phyloP scores from a whole-genome alignment of 2,888 invertebrate species.

The Bhutanitis thaidina region DNA sequence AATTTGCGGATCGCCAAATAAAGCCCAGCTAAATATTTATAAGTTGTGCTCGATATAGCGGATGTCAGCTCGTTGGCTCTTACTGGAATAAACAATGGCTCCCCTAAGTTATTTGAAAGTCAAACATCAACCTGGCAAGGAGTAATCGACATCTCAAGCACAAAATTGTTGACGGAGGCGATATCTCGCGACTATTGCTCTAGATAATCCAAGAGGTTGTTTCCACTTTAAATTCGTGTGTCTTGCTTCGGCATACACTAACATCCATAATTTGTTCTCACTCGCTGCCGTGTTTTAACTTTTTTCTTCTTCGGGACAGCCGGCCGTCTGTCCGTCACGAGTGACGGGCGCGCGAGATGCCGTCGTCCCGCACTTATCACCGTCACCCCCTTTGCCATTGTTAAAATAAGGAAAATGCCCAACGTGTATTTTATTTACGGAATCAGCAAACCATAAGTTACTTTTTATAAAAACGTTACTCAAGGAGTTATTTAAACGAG shows the following conservation, averaged over 20 bases:
- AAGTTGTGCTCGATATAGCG: conserved; percentile 44
- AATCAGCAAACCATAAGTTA: conserved; percentile 31
- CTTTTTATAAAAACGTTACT: conserved; percentile 21
- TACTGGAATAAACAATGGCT: conserved; percentile 54
- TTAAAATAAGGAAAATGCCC: conserved; percentile 61
- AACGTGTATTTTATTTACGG: conserved; percentile 43
- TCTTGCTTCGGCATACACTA: conserved; percentile 33
- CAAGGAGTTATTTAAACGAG: conserved; percentile 41
- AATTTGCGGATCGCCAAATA: conserved; percentile 53
- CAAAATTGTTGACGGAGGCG: conserved; percentile 47
- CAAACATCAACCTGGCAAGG: conserved; percentile 46
- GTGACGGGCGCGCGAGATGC: conserved; percentile 48
- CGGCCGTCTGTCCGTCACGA: conserved; percentile 52
- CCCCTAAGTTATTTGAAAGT: conserved; percentile 55
- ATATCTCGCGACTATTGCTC: conserved; percentile 45
- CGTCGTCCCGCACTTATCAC: conserved; percentile 52
- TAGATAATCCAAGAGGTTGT: conserved; percentile 41
- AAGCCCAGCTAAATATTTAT: conserved; percentile 59
- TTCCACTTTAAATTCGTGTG: conserved; percentile 35
- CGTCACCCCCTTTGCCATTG: conserved; percentile 42
- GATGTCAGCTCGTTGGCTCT: conserved; percentile 45
- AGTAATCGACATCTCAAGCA: conserved; percentile 66
- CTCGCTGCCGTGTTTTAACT: conserved; percentile 38
- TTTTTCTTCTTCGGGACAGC: conserved; percentile 45
- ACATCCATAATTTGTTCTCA: conserved; percentile 30